Percentiles rank a stretch among this genome's conserved stretches.
These are phyloP conservation scores for Halichoeres trimaculatus DNA, from an alignment of 2,113 vertebrate genomes.

Conservation along the genomic window DNA sequence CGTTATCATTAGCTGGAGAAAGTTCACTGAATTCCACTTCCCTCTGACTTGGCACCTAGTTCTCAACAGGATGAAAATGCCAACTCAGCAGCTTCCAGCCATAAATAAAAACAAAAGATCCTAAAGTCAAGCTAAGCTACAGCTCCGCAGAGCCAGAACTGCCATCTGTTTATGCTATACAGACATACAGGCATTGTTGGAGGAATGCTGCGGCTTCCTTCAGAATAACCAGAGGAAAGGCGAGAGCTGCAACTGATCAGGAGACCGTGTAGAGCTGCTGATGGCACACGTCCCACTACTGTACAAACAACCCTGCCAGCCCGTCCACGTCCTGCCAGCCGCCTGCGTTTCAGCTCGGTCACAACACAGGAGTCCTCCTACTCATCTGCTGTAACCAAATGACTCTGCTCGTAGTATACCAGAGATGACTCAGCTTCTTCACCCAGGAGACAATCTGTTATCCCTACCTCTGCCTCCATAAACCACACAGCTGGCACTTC, in stretches of 20 bases:
- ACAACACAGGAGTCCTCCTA: conserved; percentile 33
- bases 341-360: conserved; percentile 36
- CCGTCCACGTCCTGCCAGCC: conserved; percentile 40
- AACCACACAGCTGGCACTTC: conserved; percentile 7
- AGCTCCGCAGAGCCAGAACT: conserved; percentile 48
- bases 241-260: conserved; percentile 67
- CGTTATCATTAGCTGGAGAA: conserved; percentile 39
- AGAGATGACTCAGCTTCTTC: conserved; percentile 64
- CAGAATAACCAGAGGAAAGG: conserved; percentile 60
- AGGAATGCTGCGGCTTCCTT: conserved; percentile 78
- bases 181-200: conserved; percentile 68
- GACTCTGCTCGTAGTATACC: too few relatives aligned
- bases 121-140: conserved; percentile 34
- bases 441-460: conserved; percentile 47
- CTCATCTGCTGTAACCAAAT: conserved; percentile 71
- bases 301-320: conserved; percentile 35
- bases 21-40: conserved; percentile 23
- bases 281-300: conserved; percentile 32
- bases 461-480: conserved; percentile 41
- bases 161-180: conserved; percentile 79
- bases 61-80: conserved; percentile 36
- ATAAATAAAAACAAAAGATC: conserved; percentile 62
- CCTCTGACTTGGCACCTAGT: conserved; percentile 25
- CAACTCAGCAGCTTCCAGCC: conserved; percentile 39
- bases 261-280: conserved; percentile 38